A percentile compares a stretch with the other conserved stretches of the same genome.
These are phyloP conservation scores for Enteromius trimaculatus DNA, from an alignment of 2,797 vertebrate species.

Conservation along the genomic window DNA sequence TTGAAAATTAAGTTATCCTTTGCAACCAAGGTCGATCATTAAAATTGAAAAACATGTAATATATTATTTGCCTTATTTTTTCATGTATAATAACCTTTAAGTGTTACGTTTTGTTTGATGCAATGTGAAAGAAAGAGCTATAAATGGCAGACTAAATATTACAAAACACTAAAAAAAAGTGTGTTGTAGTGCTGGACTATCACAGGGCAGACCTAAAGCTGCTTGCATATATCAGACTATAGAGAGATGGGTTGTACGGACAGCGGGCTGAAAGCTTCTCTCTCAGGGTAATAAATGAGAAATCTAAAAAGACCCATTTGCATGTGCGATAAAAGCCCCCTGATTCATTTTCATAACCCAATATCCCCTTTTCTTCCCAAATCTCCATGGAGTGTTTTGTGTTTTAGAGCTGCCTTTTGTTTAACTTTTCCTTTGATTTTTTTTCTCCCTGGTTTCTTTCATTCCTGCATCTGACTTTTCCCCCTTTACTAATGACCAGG, in stretches of 20 bases:
- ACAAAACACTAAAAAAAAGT: not conserved
- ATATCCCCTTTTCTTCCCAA: slow-evolving; percentile 87
- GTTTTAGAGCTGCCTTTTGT: slow-evolving; percentile 83
- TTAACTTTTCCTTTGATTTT: slow-evolving; percentile 77
- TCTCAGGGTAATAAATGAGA: slow-evolving; percentile 69
- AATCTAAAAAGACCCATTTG: slow-evolving; percentile 66
- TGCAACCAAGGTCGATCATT: not conserved
- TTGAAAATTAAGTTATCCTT: not conserved
- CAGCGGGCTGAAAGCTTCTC: slow-evolving; percentile 59
- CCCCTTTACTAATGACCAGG: slow-evolving; percentile 86
- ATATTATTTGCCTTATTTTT: not conserved
- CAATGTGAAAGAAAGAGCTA: not conserved
- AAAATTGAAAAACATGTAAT: not conserved
- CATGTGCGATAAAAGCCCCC: slow-evolving; percentile 67
- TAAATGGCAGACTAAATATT: not conserved
- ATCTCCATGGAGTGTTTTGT: slow-evolving; percentile 89
- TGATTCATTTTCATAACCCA: slow-evolving; percentile 80
- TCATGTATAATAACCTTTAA: not conserved
- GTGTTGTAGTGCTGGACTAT: not conserved
- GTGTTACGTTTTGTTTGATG: not conserved
- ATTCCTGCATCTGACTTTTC: slow-evolving; percentile 88
- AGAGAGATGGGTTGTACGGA: not conserved
- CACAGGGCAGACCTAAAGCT: not conserved
- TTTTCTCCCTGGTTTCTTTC: slow-evolving; percentile 80
- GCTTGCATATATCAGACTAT: not conserved